phyloP scores from a whole-genome alignment of 2,113 vertebrate species.

The Petromus typicus region DNA sequence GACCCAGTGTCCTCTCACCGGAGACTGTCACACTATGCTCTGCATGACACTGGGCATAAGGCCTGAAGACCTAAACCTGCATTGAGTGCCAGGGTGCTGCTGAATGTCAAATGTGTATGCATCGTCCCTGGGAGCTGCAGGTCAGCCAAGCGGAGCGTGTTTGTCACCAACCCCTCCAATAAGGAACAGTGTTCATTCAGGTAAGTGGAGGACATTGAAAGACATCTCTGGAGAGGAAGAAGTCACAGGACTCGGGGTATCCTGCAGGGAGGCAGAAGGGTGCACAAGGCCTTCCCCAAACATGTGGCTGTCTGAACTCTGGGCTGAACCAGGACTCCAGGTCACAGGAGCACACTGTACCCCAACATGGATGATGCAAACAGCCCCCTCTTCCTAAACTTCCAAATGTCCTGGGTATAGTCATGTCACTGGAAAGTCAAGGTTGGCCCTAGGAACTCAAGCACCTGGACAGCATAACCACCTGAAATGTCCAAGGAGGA shows the following conservation, averaged over 20 bases:
- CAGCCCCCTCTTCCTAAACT: not conserved
- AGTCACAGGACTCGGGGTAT: not conserved
- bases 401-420: not conserved
- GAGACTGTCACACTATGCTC: not conserved
- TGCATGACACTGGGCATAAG: not conserved
- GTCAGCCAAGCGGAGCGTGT: not conserved
- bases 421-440: not conserved
- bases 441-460: not conserved
- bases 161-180: not conserved
- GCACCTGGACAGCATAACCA: not conserved
- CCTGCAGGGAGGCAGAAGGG: not conserved
- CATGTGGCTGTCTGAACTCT: not conserved
- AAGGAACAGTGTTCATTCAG: not conserved
- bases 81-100: too few relatives aligned
- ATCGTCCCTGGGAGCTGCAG: not conserved
- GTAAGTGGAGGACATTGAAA: constrained; percentile 4
- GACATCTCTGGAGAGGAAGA: not conserved
- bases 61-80: not conserved
- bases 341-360: not conserved
- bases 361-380: not conserved
- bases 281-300: not conserved
- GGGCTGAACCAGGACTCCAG: not conserved
- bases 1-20: not conserved
- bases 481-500: not conserved
- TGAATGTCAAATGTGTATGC: not conserved